Evolutionary conservation across 35 echinoderm and acorn worm genomes (phyloP), one percentile per base, ranked within the genome.

Genomic region (Eucidaris tribuloides): DNA sequence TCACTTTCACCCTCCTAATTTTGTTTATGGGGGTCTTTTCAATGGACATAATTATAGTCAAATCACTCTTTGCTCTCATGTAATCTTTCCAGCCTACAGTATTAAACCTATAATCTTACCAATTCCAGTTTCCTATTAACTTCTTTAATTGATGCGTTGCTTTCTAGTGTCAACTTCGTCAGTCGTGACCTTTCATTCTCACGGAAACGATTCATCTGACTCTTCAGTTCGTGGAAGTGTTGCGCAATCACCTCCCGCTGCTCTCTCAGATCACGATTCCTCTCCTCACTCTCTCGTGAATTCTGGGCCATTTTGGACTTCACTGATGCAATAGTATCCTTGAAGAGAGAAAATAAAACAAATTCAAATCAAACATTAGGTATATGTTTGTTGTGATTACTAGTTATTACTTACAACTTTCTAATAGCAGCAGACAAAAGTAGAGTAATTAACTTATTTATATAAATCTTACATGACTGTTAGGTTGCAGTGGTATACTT

Each of bases 261-360:
- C 33, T 97, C 94, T 43, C 89, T 45, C 32, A 97, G 65, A 38
- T 97, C 89, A 24, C 80, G 80, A 63, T 96, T 96, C 19, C 95
- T 59, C 46, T 98, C 95, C 58, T 98, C 95, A 60, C 95, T 98
- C 71, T 98, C 95, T 15, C 82, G 85, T 0, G 90, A 71, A 72
- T 98, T 98, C 82, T 98, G 95, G 5, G 95, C 81, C 95, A 98
- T 98, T 77, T 98, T 98, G 32, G 90, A 81, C 57, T 90, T 98
- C 34, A 98, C 84, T 52, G 87, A 82, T 20, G 90, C 90, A 48
- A 98, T 98, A 7, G 89, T 97, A 74, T 98, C 95, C 95, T 98
- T 56, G 14, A 76, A n/a, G 13, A 77, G 45, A 63, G 38, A 78
- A 61, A 65, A 7, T 38, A 65, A 46, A 0, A 19, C 2, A 1